A percentile compares a stretch with the other conserved stretches of the same genome.
These are phyloP conservation scores for Portunus trituberculatus DNA, from an alignment of 1,140 invertebrate species.

Conservation along the genomic window DNA sequence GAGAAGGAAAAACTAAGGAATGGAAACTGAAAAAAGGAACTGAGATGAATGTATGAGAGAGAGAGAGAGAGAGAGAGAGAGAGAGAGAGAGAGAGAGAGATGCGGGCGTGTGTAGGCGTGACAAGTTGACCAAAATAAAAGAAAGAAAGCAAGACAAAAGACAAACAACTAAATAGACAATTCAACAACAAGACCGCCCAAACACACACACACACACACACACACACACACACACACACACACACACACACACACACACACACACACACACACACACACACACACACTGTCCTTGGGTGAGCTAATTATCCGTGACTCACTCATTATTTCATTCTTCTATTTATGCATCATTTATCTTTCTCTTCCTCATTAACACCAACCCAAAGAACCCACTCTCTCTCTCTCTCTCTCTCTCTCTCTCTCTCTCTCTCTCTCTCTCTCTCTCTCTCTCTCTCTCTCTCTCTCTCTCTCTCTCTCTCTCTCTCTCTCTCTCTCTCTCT, in stretches of 20 bases:
- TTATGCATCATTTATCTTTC: background rate
- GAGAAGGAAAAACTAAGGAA: no score
- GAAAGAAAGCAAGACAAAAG: background rate
- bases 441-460: background rate
- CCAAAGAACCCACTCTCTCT: no score
- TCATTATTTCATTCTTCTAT: no score
- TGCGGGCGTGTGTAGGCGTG: no score
- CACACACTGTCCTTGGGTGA: no score
- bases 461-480: constrained; percentile 31
- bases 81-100: background rate
- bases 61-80: constrained; percentile 14
- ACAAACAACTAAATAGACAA: no score
- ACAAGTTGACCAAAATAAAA: background rate
- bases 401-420: constrained; percentile 61
- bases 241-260: no score
- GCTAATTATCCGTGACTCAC: no score
- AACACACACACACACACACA: no score
- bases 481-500: constrained; percentile 59
- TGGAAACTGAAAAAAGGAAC: no score
- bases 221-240: no score
- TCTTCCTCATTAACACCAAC: no score
- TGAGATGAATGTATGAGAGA: background rate
- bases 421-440: constrained; percentile 32
- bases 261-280: background rate
- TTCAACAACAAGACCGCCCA: background rate